Evolutionary conservation across 2,113 vertebrate species (phyloP).

Genomic region (Genyomyrus donnyi): DNA sequence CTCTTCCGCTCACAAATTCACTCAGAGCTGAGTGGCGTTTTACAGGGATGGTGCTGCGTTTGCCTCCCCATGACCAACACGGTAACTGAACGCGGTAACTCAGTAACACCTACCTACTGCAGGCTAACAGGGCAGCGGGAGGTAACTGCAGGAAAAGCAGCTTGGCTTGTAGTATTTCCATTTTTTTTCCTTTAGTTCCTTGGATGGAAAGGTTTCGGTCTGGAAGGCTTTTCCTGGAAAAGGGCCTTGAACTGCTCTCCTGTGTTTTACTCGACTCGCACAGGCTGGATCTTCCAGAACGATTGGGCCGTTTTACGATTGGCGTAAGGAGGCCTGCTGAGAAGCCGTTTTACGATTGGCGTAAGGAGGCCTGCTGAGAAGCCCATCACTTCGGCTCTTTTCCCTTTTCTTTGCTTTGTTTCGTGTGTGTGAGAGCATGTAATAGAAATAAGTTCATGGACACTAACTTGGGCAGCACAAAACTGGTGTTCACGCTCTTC

Average conservation of each 20-base stretch:
- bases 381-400: not conserved
- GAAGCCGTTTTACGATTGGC: too few relatives aligned
- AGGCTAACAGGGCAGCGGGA: not conserved
- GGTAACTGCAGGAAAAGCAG: too few relatives aligned
- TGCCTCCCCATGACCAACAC: not conserved
- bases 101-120: not conserved
- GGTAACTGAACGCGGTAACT: conserved; percentile 10
- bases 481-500: not conserved
- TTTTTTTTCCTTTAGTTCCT: not conserved
- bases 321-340: not conserved
- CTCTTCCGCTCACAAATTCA: not conserved
- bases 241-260: not conserved
- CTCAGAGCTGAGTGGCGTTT: conserved; percentile 9
- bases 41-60: not conserved
- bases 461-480: not conserved
- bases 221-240: not conserved
- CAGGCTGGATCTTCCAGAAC: not conserved
- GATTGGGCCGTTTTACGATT: not conserved
- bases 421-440: not conserved
- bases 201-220: not conserved
- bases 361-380: not conserved
- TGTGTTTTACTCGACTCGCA: not conserved
- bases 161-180: not conserved
- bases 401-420: not conserved
- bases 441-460: not conserved